Evolutionary conservation across 1,140 invertebrate genomes (phyloP).

Genomic region (Pseudomyrmex sp.): DNA sequence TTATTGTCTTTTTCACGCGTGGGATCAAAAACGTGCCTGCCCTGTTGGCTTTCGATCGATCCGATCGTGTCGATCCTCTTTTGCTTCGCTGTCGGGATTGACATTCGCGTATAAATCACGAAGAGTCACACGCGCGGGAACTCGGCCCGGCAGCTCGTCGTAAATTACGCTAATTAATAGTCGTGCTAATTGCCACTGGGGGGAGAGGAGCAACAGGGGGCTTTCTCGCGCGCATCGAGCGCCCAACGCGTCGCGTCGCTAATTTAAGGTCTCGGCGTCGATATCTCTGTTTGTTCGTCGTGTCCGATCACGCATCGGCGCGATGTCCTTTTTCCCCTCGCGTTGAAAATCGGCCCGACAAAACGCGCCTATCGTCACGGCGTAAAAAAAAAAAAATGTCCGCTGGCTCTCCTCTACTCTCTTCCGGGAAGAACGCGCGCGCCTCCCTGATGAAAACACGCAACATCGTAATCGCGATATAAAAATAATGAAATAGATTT

Average conservation of each 20-base stretch:
- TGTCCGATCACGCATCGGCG: not conserved
- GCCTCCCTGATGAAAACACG: slow-evolving; percentile 57
- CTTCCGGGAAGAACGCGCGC: slow-evolving; percentile 43
- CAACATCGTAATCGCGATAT: slow-evolving; percentile 72
- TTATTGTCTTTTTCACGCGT: slow-evolving; percentile 48
- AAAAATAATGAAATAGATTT: slow-evolving; percentile 72
- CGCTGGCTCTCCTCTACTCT: not conserved
- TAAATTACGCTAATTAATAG: slow-evolving; percentile 67
- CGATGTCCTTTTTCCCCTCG: not conserved
- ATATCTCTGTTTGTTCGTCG: not conserved
- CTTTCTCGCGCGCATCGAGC: slow-evolving; percentile 1
- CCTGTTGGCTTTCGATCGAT: slow-evolving; percentile 54
- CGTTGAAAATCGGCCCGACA: slow-evolving; percentile 44
- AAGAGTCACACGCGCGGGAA: slow-evolving; percentile 33
- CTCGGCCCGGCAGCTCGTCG: slow-evolving; percentile 23
- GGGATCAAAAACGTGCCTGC: slow-evolving; percentile 43
- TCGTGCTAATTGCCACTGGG: slow-evolving; percentile 58
- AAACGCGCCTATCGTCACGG: slow-evolving; percentile 3
- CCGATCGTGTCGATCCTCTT: slow-evolving; percentile 55
- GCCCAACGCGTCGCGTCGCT: slow-evolving; percentile 3
- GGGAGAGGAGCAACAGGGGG: too few species aligned
- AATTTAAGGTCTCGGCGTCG: slow-evolving; percentile 35
- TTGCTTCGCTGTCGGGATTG: slow-evolving; percentile 23
- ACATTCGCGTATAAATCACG: slow-evolving; percentile 60
- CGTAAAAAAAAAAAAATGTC: slow-evolving; percentile 20